Conservation (phyloP, 2,888 invertebrate species). For the Nineta flava region DNA sequence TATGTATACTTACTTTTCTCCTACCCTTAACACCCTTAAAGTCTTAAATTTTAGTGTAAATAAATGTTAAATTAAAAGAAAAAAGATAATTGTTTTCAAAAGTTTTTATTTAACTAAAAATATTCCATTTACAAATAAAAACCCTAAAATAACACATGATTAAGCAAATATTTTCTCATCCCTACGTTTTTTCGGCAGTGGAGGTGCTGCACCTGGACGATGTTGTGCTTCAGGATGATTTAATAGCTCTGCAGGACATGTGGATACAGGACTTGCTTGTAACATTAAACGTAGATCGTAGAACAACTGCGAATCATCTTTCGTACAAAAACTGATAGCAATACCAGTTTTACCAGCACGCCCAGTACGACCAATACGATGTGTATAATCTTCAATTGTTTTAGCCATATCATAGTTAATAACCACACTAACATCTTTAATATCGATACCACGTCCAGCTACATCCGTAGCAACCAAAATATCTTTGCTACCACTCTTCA, state of each 20-base stretch:
- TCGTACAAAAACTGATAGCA: constrained; percentile 92
- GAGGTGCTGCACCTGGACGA: constrained; percentile 89
- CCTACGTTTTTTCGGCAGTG: constrained; percentile 81
- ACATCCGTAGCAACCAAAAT: constrained; percentile 99
- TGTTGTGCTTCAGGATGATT: constrained; percentile 98
- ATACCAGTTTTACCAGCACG: constrained; percentile 96
- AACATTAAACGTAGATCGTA: constrained; percentile 93
- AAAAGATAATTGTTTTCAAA: no score
- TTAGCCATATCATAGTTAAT: constrained; percentile 99
- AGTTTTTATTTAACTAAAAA: no score
- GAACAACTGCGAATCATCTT: constrained; percentile 88
- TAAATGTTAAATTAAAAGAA: no score
- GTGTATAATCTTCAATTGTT: constrained; percentile 92
- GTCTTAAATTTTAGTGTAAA: no score
- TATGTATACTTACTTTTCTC: no score
- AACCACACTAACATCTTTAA: constrained; percentile 97
- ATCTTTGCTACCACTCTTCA: constrained; percentile 92
- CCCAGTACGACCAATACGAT: constrained; percentile 98
- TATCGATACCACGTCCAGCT: constrained; percentile 99
- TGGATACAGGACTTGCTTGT: constrained; percentile 77
- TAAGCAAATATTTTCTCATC: constrained; percentile 94
- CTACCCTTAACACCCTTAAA: no score
- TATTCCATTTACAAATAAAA: no score
- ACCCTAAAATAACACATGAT: not conserved
- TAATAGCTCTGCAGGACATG: constrained; percentile 88